These are phyloP conservation scores for Spizella passerina DNA, from an alignment of 2,797 vertebrate species.

Conservation along the genomic window DNA sequence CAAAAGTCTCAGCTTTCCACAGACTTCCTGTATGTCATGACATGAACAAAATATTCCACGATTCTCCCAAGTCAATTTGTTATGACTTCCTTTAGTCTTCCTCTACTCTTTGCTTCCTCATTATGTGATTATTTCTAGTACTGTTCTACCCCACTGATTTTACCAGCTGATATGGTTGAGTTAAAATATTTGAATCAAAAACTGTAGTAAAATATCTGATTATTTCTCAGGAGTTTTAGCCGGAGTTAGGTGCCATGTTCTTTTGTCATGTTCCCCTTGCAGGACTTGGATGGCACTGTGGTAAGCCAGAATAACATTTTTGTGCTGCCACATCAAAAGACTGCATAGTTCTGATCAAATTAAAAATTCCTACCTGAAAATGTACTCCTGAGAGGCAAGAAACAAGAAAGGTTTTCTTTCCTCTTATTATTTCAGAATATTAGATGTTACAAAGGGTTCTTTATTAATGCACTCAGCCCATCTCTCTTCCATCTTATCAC, in stretches of 20 bases:
- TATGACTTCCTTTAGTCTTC: not conserved
- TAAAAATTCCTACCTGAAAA: not conserved
- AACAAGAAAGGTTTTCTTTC: not conserved
- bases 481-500: slow-evolving; percentile 8
- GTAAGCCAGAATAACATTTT: not conserved
- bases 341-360: not conserved
- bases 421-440: not conserved
- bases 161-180: not conserved
- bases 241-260: not conserved
- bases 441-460: not conserved
- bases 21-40: not conserved
- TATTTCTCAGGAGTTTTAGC: not conserved
- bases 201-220: not conserved
- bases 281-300: not conserved
- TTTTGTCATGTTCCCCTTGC: not conserved
- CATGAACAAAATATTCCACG: not conserved
- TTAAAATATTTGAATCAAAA: slow-evolving; percentile 2
- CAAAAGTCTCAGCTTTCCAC: not conserved
- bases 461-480: not conserved
- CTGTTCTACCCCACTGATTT: not conserved
- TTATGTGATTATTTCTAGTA: not conserved
- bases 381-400: not conserved
- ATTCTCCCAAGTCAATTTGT: not conserved
- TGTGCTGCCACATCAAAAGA: not conserved
- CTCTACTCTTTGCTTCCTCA: not conserved